These are phyloP conservation scores for Hirundichthys speculiger DNA, from an alignment of 2,113 vertebrate species.

Conservation along the genomic window DNA sequence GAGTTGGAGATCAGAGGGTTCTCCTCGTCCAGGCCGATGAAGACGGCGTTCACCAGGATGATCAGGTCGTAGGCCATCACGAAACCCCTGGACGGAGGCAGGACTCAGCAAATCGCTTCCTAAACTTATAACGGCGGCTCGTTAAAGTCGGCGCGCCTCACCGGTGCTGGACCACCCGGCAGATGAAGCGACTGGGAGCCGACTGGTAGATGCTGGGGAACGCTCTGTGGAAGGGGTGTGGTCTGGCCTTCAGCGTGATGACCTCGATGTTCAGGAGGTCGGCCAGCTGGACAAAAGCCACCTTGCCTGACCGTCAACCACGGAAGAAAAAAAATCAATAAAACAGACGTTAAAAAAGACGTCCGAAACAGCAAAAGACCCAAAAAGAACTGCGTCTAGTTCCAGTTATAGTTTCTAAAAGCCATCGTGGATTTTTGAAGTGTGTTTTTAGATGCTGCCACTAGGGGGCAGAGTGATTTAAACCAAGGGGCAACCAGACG, in stretches of 20 bases:
- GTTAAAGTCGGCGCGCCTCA: slow-evolving; percentile 54
- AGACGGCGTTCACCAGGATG: slow-evolving; percentile 91
- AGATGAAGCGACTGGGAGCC: slow-evolving; percentile 77
- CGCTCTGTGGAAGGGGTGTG: slow-evolving; percentile 82
- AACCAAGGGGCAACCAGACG: no score
- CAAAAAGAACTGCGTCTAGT: no score
- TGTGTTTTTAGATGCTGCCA: no score
- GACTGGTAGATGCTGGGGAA: slow-evolving; percentile 83
- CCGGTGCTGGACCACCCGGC: slow-evolving; percentile 85
- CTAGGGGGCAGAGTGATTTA: no score
- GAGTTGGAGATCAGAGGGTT: slow-evolving; percentile 83
- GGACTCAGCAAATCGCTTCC: no score
- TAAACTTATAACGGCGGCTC: no score
- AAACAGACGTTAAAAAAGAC: neutral
- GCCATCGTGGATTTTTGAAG: no score
- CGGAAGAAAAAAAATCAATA: neutral
- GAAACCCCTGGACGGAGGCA: slow-evolving; percentile 61
- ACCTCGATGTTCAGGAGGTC: slow-evolving; percentile 95
- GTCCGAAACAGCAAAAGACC: neutral
- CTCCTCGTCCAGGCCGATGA: slow-evolving; percentile 92
- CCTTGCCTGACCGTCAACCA: slow-evolving; percentile 80
- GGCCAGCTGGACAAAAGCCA: slow-evolving; percentile 87
- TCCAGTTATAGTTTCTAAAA: no score
- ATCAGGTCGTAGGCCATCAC: slow-evolving; percentile 84
- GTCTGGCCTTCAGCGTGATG: slow-evolving; percentile 83